These are phyloP conservation scores for Phalera bucephala DNA, from an alignment of 2,888 invertebrate genomes.

Conservation along the genomic window DNA sequence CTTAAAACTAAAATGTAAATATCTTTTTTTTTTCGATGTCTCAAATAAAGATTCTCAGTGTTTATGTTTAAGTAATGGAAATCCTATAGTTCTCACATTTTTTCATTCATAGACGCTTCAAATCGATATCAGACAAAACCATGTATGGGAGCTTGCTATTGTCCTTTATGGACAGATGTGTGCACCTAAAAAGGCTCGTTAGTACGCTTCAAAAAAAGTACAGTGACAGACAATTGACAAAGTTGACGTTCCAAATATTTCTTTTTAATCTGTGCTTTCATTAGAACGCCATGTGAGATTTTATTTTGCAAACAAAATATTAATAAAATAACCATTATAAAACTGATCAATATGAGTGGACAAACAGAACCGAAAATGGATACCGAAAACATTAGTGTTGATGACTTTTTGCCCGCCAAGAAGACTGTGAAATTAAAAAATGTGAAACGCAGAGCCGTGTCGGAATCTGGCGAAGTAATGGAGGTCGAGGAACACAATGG, in stretches of 20 bases:
- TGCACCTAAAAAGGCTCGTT: no score
- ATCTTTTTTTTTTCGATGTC: no score
- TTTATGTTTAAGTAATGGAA: no score
- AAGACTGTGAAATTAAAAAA: conserved; percentile 73
- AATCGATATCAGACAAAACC: no score
- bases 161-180: no score
- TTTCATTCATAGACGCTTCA: no score
- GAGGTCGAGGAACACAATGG: conserved; percentile 87
- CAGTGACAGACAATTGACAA: no score
- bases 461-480: conserved; percentile 83
- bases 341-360: conserved; percentile 10
- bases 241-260: conserved; percentile 6
- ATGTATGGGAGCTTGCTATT: no score
- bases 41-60: no score
- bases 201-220: no score
- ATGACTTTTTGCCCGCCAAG: conserved; percentile 79
- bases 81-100: no score
- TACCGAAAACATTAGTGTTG: conserved; percentile 74
- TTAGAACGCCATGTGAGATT: conserved; percentile 28
- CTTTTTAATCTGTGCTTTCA: conserved; percentile 18
- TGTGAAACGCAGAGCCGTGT: conserved; percentile 74
- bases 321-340: conserved; percentile 1
- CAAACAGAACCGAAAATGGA: conserved; percentile 54
- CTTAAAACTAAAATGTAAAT: no score
- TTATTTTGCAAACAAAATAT: conserved; percentile 22